A percentile compares a stretch with the other conserved stretches of the same genome.
Evolutionary conservation across 2,797 vertebrate species (phyloP).

Genomic region (Columba guinea): DNA sequence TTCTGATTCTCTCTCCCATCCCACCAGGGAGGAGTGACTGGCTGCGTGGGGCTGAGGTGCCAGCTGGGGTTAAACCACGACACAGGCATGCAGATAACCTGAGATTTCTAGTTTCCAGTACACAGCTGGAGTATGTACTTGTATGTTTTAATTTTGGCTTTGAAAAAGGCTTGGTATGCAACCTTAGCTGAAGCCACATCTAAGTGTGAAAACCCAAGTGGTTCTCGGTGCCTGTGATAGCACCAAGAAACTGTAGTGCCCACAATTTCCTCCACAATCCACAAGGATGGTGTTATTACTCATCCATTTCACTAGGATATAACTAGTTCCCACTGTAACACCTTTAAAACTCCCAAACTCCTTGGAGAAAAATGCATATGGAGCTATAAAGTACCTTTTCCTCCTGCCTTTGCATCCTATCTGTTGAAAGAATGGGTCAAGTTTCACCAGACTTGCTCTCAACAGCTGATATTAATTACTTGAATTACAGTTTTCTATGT

Average conservation of each 20-base stretch:
- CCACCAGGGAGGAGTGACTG: too few species aligned
- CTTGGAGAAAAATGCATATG: not conserved
- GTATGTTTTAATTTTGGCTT: constrained; percentile 12
- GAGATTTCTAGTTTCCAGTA: not conserved
- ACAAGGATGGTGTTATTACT: constrained; percentile 16
- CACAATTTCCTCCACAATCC: constrained; percentile 21
- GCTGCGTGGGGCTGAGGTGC: too few species aligned
- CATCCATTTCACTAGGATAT: constrained; percentile 26
- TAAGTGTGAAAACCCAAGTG: not conserved
- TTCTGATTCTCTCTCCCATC: too few species aligned
- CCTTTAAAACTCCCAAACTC: constrained; percentile 6
- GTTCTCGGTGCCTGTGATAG: not conserved
- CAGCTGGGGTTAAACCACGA: too few species aligned
- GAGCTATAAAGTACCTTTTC: not conserved
- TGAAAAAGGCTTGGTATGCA: not conserved
- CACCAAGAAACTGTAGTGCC: not conserved
- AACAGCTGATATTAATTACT: not conserved
- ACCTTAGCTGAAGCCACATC: not conserved
- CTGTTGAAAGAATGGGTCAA: not conserved
- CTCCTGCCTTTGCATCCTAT: not conserved
- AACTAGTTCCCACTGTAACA: constrained; percentile 6
- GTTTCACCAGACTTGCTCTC: not conserved
- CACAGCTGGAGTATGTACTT: not conserved
- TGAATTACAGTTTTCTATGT: not conserved
- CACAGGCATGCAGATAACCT: not conserved